Conservation (phyloP, 2,113 vertebrate species). For the Phyllostomus discolor region DNA sequence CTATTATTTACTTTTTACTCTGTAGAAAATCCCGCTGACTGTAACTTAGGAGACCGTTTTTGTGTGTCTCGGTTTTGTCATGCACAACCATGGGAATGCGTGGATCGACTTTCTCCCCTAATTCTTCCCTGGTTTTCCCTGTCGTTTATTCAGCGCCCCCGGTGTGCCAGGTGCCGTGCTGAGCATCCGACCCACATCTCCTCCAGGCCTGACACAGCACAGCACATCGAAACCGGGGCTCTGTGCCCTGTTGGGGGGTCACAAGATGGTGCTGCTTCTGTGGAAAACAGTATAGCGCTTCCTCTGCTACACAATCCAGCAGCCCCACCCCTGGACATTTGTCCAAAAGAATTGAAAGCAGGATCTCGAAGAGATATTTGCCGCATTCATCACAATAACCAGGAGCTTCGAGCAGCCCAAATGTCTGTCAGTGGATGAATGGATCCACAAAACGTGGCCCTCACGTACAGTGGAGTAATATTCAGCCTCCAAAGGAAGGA, state of each 20-base stretch:
- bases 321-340: neutral
- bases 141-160: neutral
- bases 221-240: neutral
- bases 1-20: neutral
- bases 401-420: neutral
- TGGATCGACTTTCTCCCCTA: neutral
- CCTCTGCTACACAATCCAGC: neutral
- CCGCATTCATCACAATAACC: neutral
- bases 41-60: neutral
- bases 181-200: accelerated
- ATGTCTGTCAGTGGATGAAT: neutral
- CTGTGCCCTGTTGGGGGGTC: neutral
- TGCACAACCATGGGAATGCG: neutral
- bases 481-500: neutral
- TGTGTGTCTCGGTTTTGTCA: neutral
- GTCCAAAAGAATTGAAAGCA: neutral
- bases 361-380: neutral
- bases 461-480: too few relatives aligned
- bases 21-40: neutral
- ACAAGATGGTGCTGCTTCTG: neutral
- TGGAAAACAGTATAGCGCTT: too few relatives aligned
- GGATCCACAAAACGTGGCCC: neutral
- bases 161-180: neutral
- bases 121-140: accelerated
- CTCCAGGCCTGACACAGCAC: neutral